Conservation (phyloP, 2,888 invertebrate genomes). For the Drepana falcataria region DNA sequence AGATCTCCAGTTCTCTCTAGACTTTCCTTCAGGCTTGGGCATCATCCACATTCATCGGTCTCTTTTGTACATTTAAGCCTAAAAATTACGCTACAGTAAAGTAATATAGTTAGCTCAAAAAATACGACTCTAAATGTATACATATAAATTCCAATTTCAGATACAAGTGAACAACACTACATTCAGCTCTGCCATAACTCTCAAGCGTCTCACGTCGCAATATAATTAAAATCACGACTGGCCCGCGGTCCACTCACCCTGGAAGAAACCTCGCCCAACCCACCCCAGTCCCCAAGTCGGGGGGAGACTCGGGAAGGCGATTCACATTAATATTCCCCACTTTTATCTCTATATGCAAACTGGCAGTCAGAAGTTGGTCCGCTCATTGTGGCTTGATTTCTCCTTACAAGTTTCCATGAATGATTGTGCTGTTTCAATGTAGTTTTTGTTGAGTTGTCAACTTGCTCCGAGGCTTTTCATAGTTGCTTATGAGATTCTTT, state of each 20-base stretch:
- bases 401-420: conserved; percentile 58
- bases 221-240: conserved; percentile 78
- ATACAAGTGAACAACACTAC: conserved; percentile 27
- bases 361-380: conserved; percentile 72
- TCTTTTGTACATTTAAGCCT: too few species aligned
- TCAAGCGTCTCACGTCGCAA: conserved; percentile 63
- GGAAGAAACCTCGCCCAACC: conserved; percentile 58
- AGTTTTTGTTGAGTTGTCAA: conserved; percentile 57
- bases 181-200: conserved; percentile 62
- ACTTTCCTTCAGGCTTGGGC: too few species aligned
- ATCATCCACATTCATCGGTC: too few species aligned
- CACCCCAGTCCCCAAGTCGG: conserved; percentile 16
- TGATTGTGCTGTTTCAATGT: conserved; percentile 76
- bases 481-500: conserved; percentile 28
- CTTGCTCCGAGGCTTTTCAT: conserved; percentile 34
- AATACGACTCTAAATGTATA: conserved; percentile 10
- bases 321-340: conserved; percentile 79
- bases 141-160: conserved; percentile 17
- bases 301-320: conserved; percentile 46
- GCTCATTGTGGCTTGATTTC: conserved; percentile 76
- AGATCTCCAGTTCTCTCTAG: too few species aligned
- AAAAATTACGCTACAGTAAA: too few species aligned
- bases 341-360: conserved; percentile 80
- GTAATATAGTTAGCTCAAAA: not conserved
- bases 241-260: conserved; percentile 70